A percentile compares a stretch with the other conserved stretches of the same genome.
Conservation (phyloP, 2,888 invertebrate genomes). For the Tromatobia lineatoria region DNA sequence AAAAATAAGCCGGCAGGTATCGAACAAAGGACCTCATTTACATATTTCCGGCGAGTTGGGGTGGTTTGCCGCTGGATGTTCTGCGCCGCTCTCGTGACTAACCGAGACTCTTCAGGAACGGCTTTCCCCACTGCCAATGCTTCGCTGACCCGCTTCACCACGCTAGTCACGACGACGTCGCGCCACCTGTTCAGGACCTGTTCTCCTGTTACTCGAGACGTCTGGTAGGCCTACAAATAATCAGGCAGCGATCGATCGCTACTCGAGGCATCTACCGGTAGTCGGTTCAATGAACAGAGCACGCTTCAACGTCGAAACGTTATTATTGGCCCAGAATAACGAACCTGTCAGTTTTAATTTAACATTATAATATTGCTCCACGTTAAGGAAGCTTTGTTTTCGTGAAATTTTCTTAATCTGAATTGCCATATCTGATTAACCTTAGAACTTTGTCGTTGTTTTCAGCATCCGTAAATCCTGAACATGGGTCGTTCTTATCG, state of each 20-base stretch:
- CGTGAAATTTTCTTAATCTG: no score
- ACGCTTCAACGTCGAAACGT: neutral
- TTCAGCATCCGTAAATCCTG: no score
- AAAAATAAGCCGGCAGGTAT: constrained; percentile 85
- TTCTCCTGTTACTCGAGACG: constrained; percentile 81
- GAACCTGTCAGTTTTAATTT: neutral
- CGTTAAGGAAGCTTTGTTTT: no score
- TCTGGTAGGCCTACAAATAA: constrained; percentile 85
- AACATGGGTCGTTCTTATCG: no score
- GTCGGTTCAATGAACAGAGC: constrained; percentile 6
- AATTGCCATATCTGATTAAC: no score
- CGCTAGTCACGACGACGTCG: constrained; percentile 34
- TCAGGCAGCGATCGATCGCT: constrained; percentile 75
- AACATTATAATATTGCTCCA: neutral
- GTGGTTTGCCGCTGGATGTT: constrained; percentile 9
- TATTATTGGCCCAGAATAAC: neutral
- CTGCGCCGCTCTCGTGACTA: neutral
- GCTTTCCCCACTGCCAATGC: neutral
- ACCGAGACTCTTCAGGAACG: neutral
- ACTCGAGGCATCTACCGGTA: constrained; percentile 43
- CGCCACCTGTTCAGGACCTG: constrained; percentile 69
- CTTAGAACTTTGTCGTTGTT: no score
- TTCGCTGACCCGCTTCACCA: neutral
- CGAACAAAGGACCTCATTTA: constrained; percentile 85
- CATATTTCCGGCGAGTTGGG: constrained; percentile 78